Evolutionary conservation across 2,797 vertebrate genomes (phyloP), one percentile per base, ranked within the genome.

Genomic region (Hypotaenidia okinawae): DNA sequence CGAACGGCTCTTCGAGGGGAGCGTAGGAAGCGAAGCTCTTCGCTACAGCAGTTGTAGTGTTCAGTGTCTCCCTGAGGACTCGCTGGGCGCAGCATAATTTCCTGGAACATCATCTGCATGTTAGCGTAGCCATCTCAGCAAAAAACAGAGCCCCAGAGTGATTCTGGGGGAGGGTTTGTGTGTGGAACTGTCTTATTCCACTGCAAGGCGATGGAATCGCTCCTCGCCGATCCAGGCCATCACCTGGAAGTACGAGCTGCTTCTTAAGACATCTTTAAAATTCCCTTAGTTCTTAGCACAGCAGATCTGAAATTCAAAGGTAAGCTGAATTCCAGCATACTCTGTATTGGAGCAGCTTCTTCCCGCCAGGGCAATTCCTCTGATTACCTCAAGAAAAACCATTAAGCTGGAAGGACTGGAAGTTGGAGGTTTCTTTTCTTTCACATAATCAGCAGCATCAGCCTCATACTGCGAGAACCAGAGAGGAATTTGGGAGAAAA

Each of bases 81-180:
- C 78, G 27, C 72, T 9, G 67, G 69, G 45, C 80, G n/a, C 58
- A 45, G 43, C 28, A 8, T 4, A 1, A 19, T 16, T 61, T 45
- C 80, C 80, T 41, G 6, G 1, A 69, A 13, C 37, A 15, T 7
- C 83, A 45, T 9, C 75, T 10, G 0, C 7, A 16, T 16, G 37
- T 47, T 2, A 43, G 52, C 0, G 3, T 0, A 33, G 54, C 18
- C 18, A 52, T 5, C 63, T 33, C 57, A 5, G 52, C 1, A 0
- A 68, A 51, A 2, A 73, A 25, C 63, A 22, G 51, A 74, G 77
- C 39, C 52, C 61, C 43, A 8, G 2, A 0, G 61, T 3, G 39
- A n/a, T 33, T 10, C 3, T 10, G 6, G 19, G 28, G 28, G 43
- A 43, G 43, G 43, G 43, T 43, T 30, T 2, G 8, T 25, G 55